These are phyloP conservation scores for Ophthalmolycus amberensis DNA, from an alignment of 2,113 vertebrate genomes.

Conservation along the genomic window DNA sequence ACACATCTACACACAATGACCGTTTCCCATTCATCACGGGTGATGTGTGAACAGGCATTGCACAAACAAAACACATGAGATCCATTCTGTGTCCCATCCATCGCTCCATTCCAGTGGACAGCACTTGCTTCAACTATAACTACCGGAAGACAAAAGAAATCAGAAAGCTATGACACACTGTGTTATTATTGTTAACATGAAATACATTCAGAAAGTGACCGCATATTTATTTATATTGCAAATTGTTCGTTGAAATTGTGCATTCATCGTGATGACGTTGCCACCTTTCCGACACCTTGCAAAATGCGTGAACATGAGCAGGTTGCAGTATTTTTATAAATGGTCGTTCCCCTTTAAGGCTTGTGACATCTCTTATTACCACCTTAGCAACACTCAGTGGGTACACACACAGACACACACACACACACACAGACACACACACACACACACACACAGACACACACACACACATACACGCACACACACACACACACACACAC, in stretches of 20 bases:
- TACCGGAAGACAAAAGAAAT: not conserved
- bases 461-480: conserved; percentile 10
- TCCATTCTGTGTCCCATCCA: too few species aligned
- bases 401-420: too few species aligned
- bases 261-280: too few species aligned
- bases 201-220: not conserved
- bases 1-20: not conserved
- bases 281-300: too few species aligned
- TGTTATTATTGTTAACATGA: not conserved
- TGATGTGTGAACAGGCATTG: too few species aligned
- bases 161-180: not conserved
- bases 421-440: not conserved
- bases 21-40: not conserved
- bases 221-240: not conserved
- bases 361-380: too few species aligned
- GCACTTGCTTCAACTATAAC: not conserved
- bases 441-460: conserved; percentile 7
- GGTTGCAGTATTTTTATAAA: not conserved
- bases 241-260: not conserved
- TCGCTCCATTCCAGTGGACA: too few species aligned
- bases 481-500: not conserved
- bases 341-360: too few species aligned
- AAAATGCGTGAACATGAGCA: not conserved
- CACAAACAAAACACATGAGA: too few species aligned
- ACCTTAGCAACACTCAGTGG: too few species aligned